Evolutionary conservation across 1,140 invertebrate species (phyloP).

Genomic region (Drosophila seguyi): DNA sequence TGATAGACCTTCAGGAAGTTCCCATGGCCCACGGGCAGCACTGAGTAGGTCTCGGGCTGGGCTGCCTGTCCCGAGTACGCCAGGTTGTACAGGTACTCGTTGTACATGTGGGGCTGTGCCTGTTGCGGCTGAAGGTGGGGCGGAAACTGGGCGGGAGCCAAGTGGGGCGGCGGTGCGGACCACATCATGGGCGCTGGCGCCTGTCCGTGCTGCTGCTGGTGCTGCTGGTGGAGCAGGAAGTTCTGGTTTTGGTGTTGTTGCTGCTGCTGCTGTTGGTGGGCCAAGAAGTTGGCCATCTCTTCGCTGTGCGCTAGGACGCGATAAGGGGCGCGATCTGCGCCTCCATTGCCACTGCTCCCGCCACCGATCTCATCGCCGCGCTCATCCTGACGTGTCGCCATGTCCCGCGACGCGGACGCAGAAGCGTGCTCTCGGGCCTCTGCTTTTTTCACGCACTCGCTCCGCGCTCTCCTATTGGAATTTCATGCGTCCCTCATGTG

Average conservation of each 20-base stretch:
- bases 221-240: slow-evolving; percentile 48
- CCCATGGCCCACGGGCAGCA: slow-evolving; percentile 77
- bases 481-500: slow-evolving; percentile 51
- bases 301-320: slow-evolving; percentile 52
- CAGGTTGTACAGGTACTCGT: slow-evolving; percentile 72
- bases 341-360: slow-evolving; percentile 34
- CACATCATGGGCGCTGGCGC: slow-evolving; percentile 59
- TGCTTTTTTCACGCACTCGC: slow-evolving; percentile 47
- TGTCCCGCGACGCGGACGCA: slow-evolving; percentile 45
- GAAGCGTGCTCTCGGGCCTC: slow-evolving; percentile 31
- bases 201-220: slow-evolving; percentile 45
- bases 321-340: slow-evolving; percentile 39
- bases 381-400: slow-evolving; percentile 72
- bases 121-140: slow-evolving; percentile 53
- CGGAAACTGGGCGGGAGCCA: slow-evolving; percentile 58
- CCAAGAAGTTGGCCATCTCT: slow-evolving; percentile 60
- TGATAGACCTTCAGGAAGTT: slow-evolving; percentile 84
- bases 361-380: slow-evolving; percentile 47
- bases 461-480: slow-evolving; percentile 61
- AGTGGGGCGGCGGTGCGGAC: slow-evolving; percentile 46
- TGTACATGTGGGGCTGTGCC: slow-evolving; percentile 64
- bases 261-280: slow-evolving; percentile 66
- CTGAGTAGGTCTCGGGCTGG: slow-evolving; percentile 77
- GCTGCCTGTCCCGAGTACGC: slow-evolving; percentile 58
- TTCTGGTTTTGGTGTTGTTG: slow-evolving; percentile 55